Conservation (phyloP, 2,797 vertebrate species). For the Potorous gilbertii region DNA sequence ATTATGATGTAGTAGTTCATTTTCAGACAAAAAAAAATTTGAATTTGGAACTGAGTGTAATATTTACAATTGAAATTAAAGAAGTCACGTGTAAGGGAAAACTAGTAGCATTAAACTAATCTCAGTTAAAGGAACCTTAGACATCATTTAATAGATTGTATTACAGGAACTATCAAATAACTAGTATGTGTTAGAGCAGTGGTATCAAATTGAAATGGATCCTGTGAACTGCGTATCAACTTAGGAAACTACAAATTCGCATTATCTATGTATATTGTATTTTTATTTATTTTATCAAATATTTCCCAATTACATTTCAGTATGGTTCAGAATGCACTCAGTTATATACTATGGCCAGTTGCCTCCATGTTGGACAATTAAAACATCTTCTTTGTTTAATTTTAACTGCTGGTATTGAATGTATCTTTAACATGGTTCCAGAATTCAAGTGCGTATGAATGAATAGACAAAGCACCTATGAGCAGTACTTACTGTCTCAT, state of each 20-base stretch:
- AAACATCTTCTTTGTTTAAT: conserved; percentile 19
- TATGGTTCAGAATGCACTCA: neutral
- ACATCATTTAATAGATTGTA: neutral
- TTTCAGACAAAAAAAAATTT: conserved; percentile 60
- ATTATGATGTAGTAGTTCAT: conserved; percentile 45
- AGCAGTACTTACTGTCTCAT: neutral
- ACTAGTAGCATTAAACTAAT: conserved; percentile 26
- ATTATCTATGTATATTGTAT: neutral
- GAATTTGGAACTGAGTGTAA: conserved; percentile 28
- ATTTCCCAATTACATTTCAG: neutral
- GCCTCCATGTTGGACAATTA: neutral
- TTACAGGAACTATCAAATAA: neutral
- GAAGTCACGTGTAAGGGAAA: conserved; percentile 22
- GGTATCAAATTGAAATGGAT: neutral
- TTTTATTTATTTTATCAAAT: neutral
- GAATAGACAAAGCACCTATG: conserved; percentile 23
- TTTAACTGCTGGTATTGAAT: conserved; percentile 37
- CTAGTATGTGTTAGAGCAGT: neutral
- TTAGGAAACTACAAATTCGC: neutral
- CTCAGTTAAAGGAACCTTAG: conserved; percentile 5
- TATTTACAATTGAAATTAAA: conserved; percentile 47
- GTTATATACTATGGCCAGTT: neutral
- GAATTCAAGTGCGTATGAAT: conserved; percentile 40
- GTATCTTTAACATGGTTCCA: conserved; percentile 49
- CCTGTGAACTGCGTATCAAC: neutral